Evolutionary conservation across 2,113 vertebrate genomes (phyloP).

Genomic region (Aegypius monachus): DNA sequence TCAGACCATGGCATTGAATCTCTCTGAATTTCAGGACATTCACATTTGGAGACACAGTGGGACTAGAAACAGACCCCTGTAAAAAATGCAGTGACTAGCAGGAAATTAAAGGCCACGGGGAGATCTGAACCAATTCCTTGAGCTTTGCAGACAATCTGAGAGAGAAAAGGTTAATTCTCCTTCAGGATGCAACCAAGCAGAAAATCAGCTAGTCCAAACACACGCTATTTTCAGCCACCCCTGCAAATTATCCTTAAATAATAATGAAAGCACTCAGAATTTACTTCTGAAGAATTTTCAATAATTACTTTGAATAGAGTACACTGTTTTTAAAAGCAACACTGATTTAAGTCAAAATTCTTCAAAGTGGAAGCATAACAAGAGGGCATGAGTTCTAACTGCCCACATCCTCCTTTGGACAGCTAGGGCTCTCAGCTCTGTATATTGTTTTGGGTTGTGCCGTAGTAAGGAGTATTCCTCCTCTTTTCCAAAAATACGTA

Average conservation of each 20-base stretch:
- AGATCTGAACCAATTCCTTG: neutral
- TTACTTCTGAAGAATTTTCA: neutral
- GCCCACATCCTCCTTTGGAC: neutral
- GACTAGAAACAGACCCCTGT: neutral
- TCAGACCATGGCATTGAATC: neutral
- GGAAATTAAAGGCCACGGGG: neutral
- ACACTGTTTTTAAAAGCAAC: neutral
- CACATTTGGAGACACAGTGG: neutral
- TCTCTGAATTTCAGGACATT: neutral
- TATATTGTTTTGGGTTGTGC: neutral
- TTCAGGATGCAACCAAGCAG: neutral
- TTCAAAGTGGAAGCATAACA: neutral
- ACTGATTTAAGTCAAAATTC: neutral
- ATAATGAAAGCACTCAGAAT: neutral
- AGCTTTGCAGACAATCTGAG: neutral
- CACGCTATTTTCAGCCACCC: accelerated
- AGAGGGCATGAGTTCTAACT: neutral
- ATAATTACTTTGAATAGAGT: neutral
- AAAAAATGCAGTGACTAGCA: neutral
- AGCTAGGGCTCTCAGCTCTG: neutral
- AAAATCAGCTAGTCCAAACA: neutral
- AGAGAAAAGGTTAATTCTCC: neutral
- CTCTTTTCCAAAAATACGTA: neutral
- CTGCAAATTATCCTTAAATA: neutral
- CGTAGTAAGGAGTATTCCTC: neutral